These are phyloP conservation scores for Malurus leucopterus DNA, from an alignment of 2,797 vertebrate species.

Conservation along the genomic window DNA sequence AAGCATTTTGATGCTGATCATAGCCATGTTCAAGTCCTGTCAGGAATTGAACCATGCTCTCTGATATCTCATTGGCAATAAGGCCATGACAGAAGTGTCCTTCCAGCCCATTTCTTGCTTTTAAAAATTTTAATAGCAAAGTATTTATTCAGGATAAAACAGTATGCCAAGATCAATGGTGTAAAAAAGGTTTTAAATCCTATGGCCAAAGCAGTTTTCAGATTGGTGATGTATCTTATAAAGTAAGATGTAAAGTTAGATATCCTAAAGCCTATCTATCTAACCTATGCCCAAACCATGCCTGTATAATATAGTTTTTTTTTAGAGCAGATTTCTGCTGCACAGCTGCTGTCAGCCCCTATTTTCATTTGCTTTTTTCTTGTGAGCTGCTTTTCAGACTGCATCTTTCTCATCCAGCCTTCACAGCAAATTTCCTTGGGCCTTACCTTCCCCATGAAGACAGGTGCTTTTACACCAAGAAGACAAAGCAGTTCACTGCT, in stretches of 20 bases:
- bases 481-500: background rate
- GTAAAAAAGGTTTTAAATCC: background rate
- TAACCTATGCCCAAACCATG: background rate
- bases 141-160: background rate
- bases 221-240: background rate
- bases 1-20: background rate
- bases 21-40: background rate
- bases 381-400: background rate
- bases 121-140: background rate
- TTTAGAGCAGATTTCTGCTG: background rate
- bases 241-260: too few relatives aligned
- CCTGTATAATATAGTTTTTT: background rate
- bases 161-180: background rate
- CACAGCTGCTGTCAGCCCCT: background rate
- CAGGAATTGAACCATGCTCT: accelerated
- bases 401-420: background rate
- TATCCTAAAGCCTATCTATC: background rate
- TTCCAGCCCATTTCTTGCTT: background rate
- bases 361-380: background rate
- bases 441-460: background rate
- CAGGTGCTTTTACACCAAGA: background rate
- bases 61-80: background rate
- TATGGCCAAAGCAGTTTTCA: background rate
- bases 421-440: background rate
- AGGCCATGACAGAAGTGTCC: background rate